Evolutionary conservation across 2,888 invertebrate genomes (phyloP).

Genomic region (Microdon myrmicae): DNA sequence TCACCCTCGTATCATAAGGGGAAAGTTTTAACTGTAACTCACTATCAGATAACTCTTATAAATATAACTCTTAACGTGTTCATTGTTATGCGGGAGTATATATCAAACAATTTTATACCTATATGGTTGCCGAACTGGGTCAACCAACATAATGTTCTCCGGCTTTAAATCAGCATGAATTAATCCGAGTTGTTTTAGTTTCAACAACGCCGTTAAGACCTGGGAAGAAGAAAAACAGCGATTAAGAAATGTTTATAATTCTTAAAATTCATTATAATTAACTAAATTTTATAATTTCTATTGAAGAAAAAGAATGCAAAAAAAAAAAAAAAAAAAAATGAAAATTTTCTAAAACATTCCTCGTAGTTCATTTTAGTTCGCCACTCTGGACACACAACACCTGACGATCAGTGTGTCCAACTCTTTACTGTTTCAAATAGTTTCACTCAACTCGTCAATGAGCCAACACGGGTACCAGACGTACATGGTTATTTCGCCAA

Average conservation of each 20-base stretch:
- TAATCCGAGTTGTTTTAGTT: slow-evolving; percentile 90
- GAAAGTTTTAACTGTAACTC: no score
- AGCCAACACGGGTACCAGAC: no score
- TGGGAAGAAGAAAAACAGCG: slow-evolving; percentile 38
- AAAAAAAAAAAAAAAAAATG: slow-evolving; percentile 2
- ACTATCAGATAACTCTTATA: neutral
- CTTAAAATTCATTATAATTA: neutral
- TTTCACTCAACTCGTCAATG: no score
- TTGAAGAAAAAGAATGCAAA: neutral
- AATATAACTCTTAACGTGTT: neutral
- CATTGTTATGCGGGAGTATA: neutral
- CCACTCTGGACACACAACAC: no score
- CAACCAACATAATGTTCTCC: slow-evolving; percentile 99
- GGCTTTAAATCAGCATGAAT: slow-evolving; percentile 99
- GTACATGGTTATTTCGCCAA: no score
- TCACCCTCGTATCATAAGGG: no score
- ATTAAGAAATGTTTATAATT: neutral
- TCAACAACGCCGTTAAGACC: slow-evolving; percentile 75
- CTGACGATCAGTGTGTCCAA: no score
- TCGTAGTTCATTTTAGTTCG: no score
- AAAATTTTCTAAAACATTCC: neutral
- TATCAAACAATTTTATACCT: slow-evolving; percentile 54
- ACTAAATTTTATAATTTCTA: no score
- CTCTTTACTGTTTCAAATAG: no score
- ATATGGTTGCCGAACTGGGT: slow-evolving; percentile 97